These are phyloP conservation scores for Andrena trimmerana DNA, from an alignment of 2,888 invertebrate species.

Conservation along the genomic window DNA sequence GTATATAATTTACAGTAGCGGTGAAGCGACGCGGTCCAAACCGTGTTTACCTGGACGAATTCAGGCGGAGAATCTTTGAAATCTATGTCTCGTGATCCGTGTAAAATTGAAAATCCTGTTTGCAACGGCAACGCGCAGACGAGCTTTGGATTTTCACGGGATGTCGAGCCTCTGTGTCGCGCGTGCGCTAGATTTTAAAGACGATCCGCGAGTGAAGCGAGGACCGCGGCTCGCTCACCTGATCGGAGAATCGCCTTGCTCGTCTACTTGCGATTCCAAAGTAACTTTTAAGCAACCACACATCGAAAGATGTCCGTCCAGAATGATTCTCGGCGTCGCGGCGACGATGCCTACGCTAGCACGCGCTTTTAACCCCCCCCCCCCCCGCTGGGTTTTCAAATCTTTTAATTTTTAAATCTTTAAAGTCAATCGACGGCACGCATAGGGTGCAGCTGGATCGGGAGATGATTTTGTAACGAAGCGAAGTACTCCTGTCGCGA, in stretches of 20 bases:
- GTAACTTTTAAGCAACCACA: conserved; percentile 43
- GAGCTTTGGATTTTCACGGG: neutral
- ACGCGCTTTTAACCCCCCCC: neutral
- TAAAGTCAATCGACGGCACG: neutral
- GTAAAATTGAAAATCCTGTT: conserved; percentile 6
- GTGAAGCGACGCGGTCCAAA: conserved; percentile 17
- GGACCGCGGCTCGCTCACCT: neutral
- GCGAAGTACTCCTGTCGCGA: conserved; percentile 34
- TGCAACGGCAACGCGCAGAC: neutral
- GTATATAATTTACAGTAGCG: conserved; percentile 53
- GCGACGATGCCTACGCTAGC: conserved; percentile 3
- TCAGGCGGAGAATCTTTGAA: conserved; percentile 14
- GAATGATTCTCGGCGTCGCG: conserved; percentile 37
- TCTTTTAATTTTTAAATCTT: neutral
- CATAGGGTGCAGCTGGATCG: neutral
- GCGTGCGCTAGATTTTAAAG: conserved; percentile 20
- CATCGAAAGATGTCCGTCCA: conserved; percentile 69
- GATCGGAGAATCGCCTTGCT: conserved; percentile 1
- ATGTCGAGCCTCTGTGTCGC: neutral
- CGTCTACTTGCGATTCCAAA: conserved; percentile 35
- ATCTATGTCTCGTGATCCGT: conserved; percentile 6
- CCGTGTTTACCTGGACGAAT: neutral
- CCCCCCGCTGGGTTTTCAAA: neutral
- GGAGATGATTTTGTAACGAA: neutral
- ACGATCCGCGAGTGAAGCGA: neutral